Evolutionary conservation across 2,888 invertebrate genomes (phyloP).

Genomic region (Sialis lutaria): DNA sequence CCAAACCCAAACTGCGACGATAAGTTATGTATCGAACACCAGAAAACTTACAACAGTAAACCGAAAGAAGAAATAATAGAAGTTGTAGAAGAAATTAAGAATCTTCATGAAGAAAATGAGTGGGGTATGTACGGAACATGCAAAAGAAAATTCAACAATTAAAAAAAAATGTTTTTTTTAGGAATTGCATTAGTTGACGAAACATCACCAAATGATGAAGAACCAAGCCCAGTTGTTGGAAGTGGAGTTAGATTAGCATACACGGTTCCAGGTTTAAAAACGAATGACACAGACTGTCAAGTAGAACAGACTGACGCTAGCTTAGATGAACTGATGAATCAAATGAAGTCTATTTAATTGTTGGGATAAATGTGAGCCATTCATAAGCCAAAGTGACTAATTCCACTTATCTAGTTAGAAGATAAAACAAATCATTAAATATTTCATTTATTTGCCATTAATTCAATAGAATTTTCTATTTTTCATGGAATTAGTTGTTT

Average conservation of each 20-base stretch:
- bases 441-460: too few species aligned
- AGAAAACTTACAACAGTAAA: constrained; percentile 37
- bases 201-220: constrained; percentile 33
- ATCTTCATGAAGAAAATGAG: constrained; percentile 72
- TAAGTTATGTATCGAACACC: constrained; percentile 48
- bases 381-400: too few species aligned
- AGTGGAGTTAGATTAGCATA: constrained; percentile 52
- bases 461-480: too few species aligned
- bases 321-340: constrained; percentile 81
- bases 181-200: constrained; percentile 58
- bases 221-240: constrained; percentile 19
- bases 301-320: constrained; percentile 38
- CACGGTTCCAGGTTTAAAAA: constrained; percentile 31
- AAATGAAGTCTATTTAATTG: constrained; percentile 51
- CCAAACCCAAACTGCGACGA: constrained; percentile 91
- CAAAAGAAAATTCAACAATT: not conserved
- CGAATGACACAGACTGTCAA: constrained; percentile 27
- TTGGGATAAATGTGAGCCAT: not conserved
- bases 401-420: too few species aligned
- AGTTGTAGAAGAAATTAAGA: constrained; percentile 23
- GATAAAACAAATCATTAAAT: too few species aligned
- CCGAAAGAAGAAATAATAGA: constrained; percentile 36
- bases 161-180: constrained; percentile 15
- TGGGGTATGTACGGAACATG: constrained; percentile 48
- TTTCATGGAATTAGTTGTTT: too few species aligned